These are phyloP conservation scores for Philopotamus ludificatus DNA, from an alignment of 1,140 invertebrate species.

Conservation along the genomic window DNA sequence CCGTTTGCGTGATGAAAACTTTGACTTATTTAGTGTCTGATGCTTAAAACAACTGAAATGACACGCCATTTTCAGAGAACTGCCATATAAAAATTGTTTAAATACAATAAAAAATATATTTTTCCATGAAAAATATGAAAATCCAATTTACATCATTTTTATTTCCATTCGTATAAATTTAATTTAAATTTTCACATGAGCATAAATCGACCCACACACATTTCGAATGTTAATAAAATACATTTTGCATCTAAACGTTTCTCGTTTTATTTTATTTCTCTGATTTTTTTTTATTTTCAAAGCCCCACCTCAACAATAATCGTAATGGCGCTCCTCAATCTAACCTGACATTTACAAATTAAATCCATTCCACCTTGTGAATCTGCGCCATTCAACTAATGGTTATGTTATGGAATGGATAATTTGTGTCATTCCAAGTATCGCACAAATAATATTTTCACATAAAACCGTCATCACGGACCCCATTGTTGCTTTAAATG, in stretches of 20 bases:
- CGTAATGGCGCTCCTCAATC: constrained; percentile 13
- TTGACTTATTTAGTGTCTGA: not conserved
- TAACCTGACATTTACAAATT: constrained; percentile 16
- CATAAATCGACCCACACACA: too few relatives aligned
- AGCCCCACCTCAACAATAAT: not conserved
- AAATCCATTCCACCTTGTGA: not conserved
- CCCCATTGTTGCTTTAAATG: too few relatives aligned
- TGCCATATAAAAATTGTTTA: too few relatives aligned
- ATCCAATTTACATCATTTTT: too few relatives aligned
- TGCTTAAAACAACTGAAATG: not conserved
- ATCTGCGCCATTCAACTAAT: not conserved
- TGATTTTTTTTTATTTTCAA: too few relatives aligned
- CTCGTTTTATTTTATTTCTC: too few relatives aligned
- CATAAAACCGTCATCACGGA: not conserved
- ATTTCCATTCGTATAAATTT: too few relatives aligned
- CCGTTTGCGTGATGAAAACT: not conserved
- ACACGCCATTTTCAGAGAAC: not conserved
- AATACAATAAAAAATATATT: too few relatives aligned
- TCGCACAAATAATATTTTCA: not conserved
- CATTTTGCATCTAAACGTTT: too few relatives aligned
- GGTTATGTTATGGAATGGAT: not conserved
- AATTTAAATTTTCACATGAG: too few relatives aligned
- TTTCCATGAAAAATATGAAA: too few relatives aligned
- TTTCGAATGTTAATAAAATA: too few relatives aligned
- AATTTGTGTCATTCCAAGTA: not conserved